These are phyloP conservation scores for Carapus acus DNA, from an alignment of 2,797 vertebrate genomes.

Conservation along the genomic window DNA sequence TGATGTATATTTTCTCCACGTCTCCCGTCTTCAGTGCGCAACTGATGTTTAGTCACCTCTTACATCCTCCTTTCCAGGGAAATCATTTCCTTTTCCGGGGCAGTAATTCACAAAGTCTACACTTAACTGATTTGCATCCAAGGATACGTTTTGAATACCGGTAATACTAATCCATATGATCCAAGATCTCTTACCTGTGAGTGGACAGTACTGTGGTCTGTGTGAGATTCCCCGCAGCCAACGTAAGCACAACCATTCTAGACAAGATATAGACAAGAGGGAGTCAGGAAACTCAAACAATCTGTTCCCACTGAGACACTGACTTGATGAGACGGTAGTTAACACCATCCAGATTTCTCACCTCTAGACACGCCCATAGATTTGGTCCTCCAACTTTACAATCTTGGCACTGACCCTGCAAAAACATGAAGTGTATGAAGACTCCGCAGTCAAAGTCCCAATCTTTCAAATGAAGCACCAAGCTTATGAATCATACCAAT, in stretches of 20 bases:
- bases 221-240: slow-evolving; percentile 94
- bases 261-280: slow-evolving; percentile 31
- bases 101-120: too few species aligned
- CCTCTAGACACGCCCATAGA: slow-evolving; percentile 97
- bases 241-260: slow-evolving; percentile 92
- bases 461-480: not conserved
- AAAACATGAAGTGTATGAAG: slow-evolving; percentile 42
- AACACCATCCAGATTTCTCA: slow-evolving; percentile 51
- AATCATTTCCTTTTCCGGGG: not conserved
- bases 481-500: not conserved
- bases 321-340: slow-evolving; percentile 9
- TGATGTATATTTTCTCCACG: slow-evolving; percentile 29
- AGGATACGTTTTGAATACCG: too few species aligned
- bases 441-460: slow-evolving; percentile 13
- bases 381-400: slow-evolving; percentile 96
- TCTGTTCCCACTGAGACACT: not conserved
- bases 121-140: too few species aligned
- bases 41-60: slow-evolving; percentile 3
- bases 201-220: slow-evolving; percentile 96
- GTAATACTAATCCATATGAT: too few species aligned
- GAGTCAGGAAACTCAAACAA: slow-evolving; percentile 4
- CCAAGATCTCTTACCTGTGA: slow-evolving; percentile 82
- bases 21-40: slow-evolving; percentile 17
- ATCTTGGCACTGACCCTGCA: slow-evolving; percentile 91
- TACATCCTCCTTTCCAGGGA: not conserved